Evolutionary conservation across 1,140 invertebrate species (phyloP).

Genomic region (Drosophila simulans): DNA sequence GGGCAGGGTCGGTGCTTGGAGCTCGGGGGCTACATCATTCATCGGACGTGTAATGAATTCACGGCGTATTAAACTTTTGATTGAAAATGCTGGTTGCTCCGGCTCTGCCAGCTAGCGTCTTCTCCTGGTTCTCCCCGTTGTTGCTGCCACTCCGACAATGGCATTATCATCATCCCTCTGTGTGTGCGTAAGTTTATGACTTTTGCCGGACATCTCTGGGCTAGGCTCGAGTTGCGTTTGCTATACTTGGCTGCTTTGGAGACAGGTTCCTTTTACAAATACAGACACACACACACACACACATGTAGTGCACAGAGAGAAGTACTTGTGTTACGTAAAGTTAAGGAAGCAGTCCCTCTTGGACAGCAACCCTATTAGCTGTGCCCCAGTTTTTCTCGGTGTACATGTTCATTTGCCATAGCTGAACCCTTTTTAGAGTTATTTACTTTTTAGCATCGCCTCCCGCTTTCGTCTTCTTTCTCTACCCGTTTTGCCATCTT

Average conservation of each 20-base stretch:
- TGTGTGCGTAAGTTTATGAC: conserved; percentile 28
- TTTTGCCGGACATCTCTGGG: conserved; percentile 28
- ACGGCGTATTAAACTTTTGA: conserved; percentile 71
- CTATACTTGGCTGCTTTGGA: conserved; percentile 12
- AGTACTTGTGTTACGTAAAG: neutral
- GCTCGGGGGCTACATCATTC: conserved; percentile 30
- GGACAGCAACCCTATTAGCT: no score
- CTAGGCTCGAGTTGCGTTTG: conserved; percentile 24
- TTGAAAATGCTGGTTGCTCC: conserved; percentile 55
- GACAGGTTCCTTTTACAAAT: neutral
- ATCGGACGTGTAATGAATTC: conserved; percentile 63
- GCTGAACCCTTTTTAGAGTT: conserved; percentile 53
- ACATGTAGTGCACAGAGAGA: neutral
- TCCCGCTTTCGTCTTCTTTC: neutral
- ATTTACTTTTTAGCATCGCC: conserved; percentile 47
- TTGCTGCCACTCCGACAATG: conserved; percentile 14
- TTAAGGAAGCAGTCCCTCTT: no score
- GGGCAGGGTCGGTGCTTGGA: no score
- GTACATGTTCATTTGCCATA: neutral
- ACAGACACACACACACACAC: neutral
- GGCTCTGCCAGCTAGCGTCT: conserved; percentile 4
- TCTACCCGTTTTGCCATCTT: neutral
- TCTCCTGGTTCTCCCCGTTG: neutral
- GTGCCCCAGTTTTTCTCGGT: neutral
- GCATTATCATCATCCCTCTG: conserved; percentile 36